Evolutionary conservation across 2,888 invertebrate genomes (phyloP).

Genomic region (Colletes collaris): DNA sequence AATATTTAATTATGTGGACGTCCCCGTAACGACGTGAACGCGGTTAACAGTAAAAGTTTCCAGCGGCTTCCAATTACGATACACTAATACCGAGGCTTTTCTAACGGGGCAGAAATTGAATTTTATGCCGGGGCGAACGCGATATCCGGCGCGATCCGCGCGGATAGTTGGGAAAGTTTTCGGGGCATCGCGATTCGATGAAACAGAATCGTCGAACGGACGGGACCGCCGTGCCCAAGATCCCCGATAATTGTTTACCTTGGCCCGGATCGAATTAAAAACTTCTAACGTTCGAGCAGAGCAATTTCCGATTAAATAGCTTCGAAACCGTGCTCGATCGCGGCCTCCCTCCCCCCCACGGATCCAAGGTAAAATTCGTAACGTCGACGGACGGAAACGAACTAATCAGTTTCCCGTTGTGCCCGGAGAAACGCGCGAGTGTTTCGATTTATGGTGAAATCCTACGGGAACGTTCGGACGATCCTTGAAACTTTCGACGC

Average conservation of each 20-base stretch:
- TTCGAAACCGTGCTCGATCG: not conserved
- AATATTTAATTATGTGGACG: constrained; percentile 53
- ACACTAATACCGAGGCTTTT: constrained; percentile 48
- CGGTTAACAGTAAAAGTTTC: constrained; percentile 43
- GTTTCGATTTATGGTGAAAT: constrained; percentile 1
- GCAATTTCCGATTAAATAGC: not conserved
- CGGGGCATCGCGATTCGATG: not conserved
- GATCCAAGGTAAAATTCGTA: not conserved
- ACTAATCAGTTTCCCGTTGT: not conserved
- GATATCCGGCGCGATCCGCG: constrained; percentile 39
- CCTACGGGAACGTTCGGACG: not conserved
- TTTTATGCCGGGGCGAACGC: constrained; percentile 42
- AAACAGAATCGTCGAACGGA: constrained; percentile 3
- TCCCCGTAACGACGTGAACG: constrained; percentile 36
- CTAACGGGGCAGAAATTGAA: constrained; percentile 45
- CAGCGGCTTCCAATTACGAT: constrained; percentile 48
- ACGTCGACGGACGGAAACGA: not conserved
- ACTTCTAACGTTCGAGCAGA: not conserved
- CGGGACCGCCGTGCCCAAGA: not conserved
- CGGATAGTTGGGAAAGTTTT: constrained; percentile 42
- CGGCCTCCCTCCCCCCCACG: not conserved
- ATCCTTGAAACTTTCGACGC: not conserved
- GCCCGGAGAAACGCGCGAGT: not conserved
- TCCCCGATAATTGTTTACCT: constrained; percentile 15
- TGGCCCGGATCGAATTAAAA: constrained; percentile 20